Evolutionary conservation across 2,888 invertebrate species (phyloP), one percentile per base, ranked within the genome.

Genomic region (Sphaerophoria rueppellii): DNA sequence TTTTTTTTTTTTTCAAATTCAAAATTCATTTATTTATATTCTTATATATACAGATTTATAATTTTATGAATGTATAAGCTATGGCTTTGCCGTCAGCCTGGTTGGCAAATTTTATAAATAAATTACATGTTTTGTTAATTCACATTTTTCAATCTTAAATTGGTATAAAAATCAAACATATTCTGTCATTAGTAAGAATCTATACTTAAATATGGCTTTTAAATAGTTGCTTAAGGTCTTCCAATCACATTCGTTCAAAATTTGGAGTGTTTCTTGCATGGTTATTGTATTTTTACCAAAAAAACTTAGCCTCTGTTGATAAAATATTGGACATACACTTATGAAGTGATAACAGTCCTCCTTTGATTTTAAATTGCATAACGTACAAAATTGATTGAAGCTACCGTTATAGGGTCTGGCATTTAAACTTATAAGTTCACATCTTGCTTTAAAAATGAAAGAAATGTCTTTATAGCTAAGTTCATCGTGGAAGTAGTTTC

Each of bases 381-480:
- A 24, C 24, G 24, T 24, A 24, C 24, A 24, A 24, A 24, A 24
- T 24, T 24, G 24, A 24, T 24, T 24, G 24, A 24, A 24, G 24
- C 24, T 24, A 2, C 24, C 24, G 24, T 24, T 24, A 24, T 24
- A 57, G 57, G 57, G 57, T 34, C 37, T 57, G 34, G 35, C 57
- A 57, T 57, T 57, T 57, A 57, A 37, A 35, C 35, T 35, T n/a
- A 57, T 34, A 57, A 34, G 35, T 57, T 57, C 11, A 58, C 4
- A 58, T 58, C 24, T 24, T 24, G 24, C 24, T 24, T 24, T 24
- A 24, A 24, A 24, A 24, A 24, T 24, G 24, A 24, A 4, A 50
- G 16, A 14, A 50, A 50, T 58, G 35, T 35, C 58, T 12, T 35
- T 58, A 35, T 37, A 43, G 24, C 60, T 60, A 43, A 60, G 37